phyloP scores from a whole-genome alignment of 1,140 invertebrate genomes.

The Drosophila neocordata region DNA sequence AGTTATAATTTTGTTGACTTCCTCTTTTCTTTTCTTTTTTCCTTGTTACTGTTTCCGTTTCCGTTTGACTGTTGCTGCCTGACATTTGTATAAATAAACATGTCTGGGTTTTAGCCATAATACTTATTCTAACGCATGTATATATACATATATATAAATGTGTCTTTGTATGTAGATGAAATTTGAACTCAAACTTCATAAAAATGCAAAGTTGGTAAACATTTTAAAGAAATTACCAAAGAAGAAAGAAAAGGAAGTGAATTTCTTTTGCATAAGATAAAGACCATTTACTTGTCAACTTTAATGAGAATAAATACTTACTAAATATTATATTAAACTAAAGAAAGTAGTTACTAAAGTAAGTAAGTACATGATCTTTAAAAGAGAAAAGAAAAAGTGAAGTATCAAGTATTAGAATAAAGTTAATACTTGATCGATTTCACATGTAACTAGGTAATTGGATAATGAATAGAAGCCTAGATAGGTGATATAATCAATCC shows the following conservation, averaged over 20 bases:
- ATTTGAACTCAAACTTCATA: slow-evolving; percentile 54
- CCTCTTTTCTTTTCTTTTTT: slow-evolving; percentile 5
- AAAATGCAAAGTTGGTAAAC: slow-evolving; percentile 29
- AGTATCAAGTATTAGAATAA: too few relatives aligned
- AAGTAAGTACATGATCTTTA: too few relatives aligned
- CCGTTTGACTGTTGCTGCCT: slow-evolving; percentile 19
- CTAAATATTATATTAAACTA: too few relatives aligned
- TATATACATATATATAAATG: slow-evolving; percentile 7
- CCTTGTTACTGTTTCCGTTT: slow-evolving; percentile 26
- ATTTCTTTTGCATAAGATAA: too few relatives aligned
- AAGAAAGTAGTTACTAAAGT: too few relatives aligned
- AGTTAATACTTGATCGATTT: too few relatives aligned
- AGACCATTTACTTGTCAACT: too few relatives aligned
- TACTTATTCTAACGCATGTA: slow-evolving; percentile 18
- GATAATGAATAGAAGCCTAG: too few relatives aligned
- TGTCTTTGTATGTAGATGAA: slow-evolving; percentile 26
- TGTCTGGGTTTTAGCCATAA: slow-evolving; percentile 59
- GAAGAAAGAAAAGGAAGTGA: not conserved
- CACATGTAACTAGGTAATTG: too few relatives aligned
- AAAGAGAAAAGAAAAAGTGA: too few relatives aligned
- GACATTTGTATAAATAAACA: slow-evolving; percentile 61
- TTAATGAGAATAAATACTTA: too few relatives aligned
- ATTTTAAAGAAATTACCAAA: not conserved
- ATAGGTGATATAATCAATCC: too few relatives aligned
- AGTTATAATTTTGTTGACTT: slow-evolving; percentile 19